phyloP scores from a whole-genome alignment of 2,888 invertebrate species.

The Tetramorium bicarinatum region DNA sequence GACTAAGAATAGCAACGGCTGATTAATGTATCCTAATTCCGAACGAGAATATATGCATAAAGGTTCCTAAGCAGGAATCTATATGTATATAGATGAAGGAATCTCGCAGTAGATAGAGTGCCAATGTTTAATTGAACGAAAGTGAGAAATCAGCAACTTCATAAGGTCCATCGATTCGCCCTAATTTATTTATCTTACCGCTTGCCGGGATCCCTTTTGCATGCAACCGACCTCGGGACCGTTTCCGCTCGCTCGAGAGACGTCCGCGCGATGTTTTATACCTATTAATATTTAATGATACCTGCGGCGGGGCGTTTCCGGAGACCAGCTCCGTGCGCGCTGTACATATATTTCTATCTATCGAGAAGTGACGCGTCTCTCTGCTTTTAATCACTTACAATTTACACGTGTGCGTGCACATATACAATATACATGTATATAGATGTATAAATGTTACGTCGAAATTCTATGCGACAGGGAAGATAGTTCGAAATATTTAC shows the following conservation, averaged over 20 bases:
- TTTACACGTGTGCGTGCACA: neutral
- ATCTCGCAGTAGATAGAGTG: neutral
- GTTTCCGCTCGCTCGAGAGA: conserved; percentile 59
- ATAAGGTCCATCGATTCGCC: neutral
- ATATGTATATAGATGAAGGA: neutral
- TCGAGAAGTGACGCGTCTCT: conserved; percentile 54
- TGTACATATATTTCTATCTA: conserved; percentile 53
- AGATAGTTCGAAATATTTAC: conserved; percentile 38
- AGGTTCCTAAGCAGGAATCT: neutral
- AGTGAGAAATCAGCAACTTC: neutral
- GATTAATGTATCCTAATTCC: neutral
- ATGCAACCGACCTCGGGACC: conserved; percentile 41
- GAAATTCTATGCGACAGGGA: conserved; percentile 60
- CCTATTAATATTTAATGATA: conserved; percentile 64
- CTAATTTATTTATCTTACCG: neutral
- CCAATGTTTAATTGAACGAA: neutral
- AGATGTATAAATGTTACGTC: conserved; percentile 42
- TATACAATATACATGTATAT: too few relatives aligned
- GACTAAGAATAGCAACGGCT: neutral
- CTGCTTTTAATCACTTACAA: conserved; percentile 39
- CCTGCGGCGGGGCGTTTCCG: conserved; percentile 46
- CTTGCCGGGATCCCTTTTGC: neutral
- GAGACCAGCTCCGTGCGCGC: conserved; percentile 72
- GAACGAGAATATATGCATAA: neutral
- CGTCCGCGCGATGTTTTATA: conserved; percentile 61